These are phyloP conservation scores for Micrasema longulum DNA, from an alignment of 1,140 invertebrate species.

Conservation along the genomic window DNA sequence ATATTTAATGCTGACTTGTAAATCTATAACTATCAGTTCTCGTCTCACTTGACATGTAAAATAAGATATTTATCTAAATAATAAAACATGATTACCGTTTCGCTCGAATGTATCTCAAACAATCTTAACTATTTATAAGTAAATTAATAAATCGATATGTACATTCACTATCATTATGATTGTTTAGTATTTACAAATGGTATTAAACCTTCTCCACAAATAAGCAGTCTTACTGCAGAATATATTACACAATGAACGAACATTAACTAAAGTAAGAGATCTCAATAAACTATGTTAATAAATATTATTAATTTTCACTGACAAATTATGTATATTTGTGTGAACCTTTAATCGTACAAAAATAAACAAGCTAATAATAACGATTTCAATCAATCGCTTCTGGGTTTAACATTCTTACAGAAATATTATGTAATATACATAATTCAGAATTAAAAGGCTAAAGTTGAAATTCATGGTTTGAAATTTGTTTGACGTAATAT, in stretches of 20 bases:
- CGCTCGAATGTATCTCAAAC: neutral
- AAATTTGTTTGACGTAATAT: too few species aligned
- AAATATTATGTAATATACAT: too few species aligned
- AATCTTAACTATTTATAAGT: neutral
- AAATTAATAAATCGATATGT: conserved; percentile 8
- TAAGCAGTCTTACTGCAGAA: conserved; percentile 28
- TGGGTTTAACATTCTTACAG: too few species aligned
- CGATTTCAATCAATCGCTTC: too few species aligned
- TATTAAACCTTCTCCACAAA: neutral
- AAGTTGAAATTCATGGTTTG: too few species aligned
- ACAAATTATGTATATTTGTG: conserved; percentile 7
- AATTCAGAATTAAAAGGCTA: too few species aligned
- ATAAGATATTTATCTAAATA: conserved; percentile 5
- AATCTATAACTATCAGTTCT: too few species aligned
- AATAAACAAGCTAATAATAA: too few species aligned
- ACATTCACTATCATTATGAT: neutral
- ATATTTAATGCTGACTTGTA: too few species aligned
- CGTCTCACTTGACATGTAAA: conserved; percentile 10
- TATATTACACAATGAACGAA: conserved; percentile 37
- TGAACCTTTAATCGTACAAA: too few species aligned
- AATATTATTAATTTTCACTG: conserved; percentile 27
- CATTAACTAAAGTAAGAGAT: conserved; percentile 29
- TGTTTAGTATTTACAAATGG: conserved; percentile 12
- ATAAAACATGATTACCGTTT: neutral
- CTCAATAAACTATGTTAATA: conserved; percentile 30